phyloP scores from a whole-genome alignment of 2,888 invertebrate species.

The Eucera pruinosa region DNA sequence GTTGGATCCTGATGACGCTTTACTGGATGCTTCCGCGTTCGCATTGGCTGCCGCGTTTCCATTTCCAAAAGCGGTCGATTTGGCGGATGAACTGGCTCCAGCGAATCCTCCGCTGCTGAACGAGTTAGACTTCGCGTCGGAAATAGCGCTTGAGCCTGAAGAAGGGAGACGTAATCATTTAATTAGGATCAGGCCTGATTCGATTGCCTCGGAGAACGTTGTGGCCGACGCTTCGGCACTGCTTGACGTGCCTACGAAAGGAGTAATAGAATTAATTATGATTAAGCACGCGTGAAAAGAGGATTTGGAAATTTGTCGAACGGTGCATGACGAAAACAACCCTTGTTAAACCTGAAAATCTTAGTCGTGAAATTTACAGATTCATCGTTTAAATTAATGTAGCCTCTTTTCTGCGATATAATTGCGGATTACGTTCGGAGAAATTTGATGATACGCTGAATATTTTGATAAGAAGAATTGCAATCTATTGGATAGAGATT shows the following conservation, averaged over 20 bases:
- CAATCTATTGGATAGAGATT: no score
- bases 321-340: no score
- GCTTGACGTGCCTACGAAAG: slow-evolving; percentile 40
- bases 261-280: slow-evolving; percentile 4
- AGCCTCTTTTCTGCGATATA: no score
- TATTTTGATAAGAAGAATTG: no score
- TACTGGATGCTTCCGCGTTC: slow-evolving; percentile 65
- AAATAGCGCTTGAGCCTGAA: slow-evolving; percentile 64
- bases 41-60: slow-evolving; percentile 69
- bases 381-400: no score
- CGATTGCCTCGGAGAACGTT: slow-evolving; percentile 54
- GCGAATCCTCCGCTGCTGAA: slow-evolving; percentile 58
- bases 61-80: slow-evolving; percentile 59
- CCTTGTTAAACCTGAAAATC: no score
- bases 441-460: no score
- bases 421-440: no score
- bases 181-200: slow-evolving; percentile 59
- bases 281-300: no score
- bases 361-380: no score
- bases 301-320: no score
- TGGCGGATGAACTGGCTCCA: slow-evolving; percentile 53
- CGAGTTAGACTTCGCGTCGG: slow-evolving; percentile 64
- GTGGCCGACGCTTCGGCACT: slow-evolving; percentile 63
- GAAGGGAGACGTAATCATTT: slow-evolving; percentile 61
- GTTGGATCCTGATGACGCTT: slow-evolving; percentile 49